Base-by-base conservation (phyloP, 1,140 invertebrate genomes). In the Schmidtea mediterranea region DNA sequence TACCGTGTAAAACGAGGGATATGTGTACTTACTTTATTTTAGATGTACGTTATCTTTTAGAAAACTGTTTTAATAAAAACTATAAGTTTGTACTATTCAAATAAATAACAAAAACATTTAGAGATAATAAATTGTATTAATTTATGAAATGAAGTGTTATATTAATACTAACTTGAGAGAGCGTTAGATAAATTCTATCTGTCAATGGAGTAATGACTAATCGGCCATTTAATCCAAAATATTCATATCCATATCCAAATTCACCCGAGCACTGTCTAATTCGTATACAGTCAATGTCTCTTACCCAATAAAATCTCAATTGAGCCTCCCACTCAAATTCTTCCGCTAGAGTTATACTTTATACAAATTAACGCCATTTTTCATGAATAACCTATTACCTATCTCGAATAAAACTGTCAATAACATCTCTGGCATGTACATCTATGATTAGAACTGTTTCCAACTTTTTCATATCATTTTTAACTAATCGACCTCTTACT, bases 271-370 rank as follows among this genome's bases (percentile, higher is more conserved):
- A 87, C 57, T 87, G 82, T 41, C 75, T 68, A 6, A 84, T 74
- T 59, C 75, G 73, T 2, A 84, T 60, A 54, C 82, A 79, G 60
- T 86, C 80, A 23, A 75, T 67, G 52, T 75, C 71, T 57, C 76
- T 79, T 1, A 76, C 65, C 82, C 82, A 87, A 59, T 86, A 87
- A 66, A 84, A 87, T 52, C 80, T 59, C 49, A 89, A 68, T 63
- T 87, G 82, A 58, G 78, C 82, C 63, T 84, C 80, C 82, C 82
- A 89, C 52, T 80, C 75, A 57, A 87, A 89, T 62, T 86, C 81
- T 49, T 74, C 65, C 0, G 73, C 73, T 59, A 80, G 75, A 21
- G 77, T 73, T 22, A 86, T 75, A 32, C 10, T 32, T 32, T 32
- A 3, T 32, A 32, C 10, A 32, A 32, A 32, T 32, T 32, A n/a